Percentiles rank a stretch among this genome's conserved stretches.
Evolutionary conservation across 2,797 vertebrate species (phyloP).

Genomic region (Phalanger gymnotis): DNA sequence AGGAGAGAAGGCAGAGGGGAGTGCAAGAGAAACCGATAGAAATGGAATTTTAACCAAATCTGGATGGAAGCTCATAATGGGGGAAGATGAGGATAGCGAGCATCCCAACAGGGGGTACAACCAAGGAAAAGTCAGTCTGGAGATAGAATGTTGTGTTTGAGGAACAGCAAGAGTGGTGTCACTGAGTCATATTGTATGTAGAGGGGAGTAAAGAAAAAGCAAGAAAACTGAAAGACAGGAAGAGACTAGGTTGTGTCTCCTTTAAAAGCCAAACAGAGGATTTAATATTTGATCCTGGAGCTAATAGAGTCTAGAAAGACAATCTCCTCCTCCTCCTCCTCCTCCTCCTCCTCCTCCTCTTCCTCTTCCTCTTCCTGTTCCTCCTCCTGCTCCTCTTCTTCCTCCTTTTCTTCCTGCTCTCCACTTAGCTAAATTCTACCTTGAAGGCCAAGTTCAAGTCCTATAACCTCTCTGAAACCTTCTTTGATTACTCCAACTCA

Average conservation of each 20-base stretch:
- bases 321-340: not conserved
- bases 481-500: not conserved
- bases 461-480: not conserved
- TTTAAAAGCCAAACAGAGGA: not conserved
- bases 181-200: not conserved
- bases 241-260: not conserved
- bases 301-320: not conserved
- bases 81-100: not conserved
- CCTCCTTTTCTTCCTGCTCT: not conserved
- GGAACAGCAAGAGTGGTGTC: not conserved
- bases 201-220: not conserved
- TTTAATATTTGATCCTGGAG: not conserved
- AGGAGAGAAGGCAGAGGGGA: not conserved
- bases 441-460: not conserved
- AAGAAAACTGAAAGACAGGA: not conserved
- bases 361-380: not conserved
- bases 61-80: not conserved
- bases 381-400: not conserved
- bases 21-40: not conserved
- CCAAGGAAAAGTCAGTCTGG: not conserved
- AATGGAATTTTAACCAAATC: not conserved
- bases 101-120: not conserved
- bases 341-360: not conserved
- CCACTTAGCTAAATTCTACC: not conserved
- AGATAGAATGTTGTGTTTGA: not conserved